These are phyloP conservation scores for Cephalopholis sonnerati DNA, from an alignment of 2,113 vertebrate genomes.

Conservation along the genomic window DNA sequence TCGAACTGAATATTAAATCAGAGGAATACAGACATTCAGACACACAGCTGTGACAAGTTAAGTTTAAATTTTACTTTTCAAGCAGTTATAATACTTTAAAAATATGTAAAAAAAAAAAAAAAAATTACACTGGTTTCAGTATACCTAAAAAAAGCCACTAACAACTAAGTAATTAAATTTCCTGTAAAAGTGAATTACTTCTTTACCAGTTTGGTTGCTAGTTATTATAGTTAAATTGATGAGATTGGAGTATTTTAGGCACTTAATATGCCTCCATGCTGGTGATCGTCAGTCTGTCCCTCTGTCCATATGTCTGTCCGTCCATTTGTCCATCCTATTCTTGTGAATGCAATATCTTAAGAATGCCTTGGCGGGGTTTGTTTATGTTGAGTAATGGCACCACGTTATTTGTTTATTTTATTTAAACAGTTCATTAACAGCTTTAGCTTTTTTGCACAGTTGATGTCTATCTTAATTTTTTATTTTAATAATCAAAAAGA, in stretches of 20 bases:
- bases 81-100: no score
- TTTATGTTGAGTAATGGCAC: neutral
- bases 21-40: neutral
- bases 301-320: no score
- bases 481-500: neutral
- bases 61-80: no score
- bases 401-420: neutral
- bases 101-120: neutral
- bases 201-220: neutral
- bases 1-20: neutral
- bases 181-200: neutral
- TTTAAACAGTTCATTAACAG: neutral
- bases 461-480: neutral
- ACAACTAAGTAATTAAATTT: neutral
- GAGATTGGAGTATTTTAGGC: neutral
- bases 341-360: no score
- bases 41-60: no score
- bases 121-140: neutral
- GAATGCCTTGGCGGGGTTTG: no score
- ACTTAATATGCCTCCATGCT: no score
- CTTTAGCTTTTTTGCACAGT: neutral
- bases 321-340: no score
- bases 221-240: neutral
- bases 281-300: no score
- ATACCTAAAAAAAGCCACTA: neutral